Evolutionary conservation across 2,888 invertebrate genomes (phyloP).

Genomic region (Andrena dorsata): DNA sequence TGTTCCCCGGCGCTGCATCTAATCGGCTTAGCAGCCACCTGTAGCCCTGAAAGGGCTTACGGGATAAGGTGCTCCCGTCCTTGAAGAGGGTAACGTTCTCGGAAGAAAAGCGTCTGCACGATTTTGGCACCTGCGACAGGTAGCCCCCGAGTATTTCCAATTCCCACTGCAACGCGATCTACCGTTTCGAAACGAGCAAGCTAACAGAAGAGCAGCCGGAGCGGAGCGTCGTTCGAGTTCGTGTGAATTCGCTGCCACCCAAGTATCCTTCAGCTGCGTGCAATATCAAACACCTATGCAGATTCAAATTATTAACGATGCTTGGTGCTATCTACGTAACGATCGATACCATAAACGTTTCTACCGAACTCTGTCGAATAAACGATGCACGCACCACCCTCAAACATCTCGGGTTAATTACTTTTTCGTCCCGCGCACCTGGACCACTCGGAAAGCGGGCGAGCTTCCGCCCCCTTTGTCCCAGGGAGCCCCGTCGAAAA

Average conservation of each 20-base stretch:
- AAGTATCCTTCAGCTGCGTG: too few relatives aligned
- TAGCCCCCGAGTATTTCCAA: conserved; percentile 52
- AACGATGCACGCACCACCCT: too few relatives aligned
- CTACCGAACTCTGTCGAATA: background rate
- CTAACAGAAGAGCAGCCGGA: background rate
- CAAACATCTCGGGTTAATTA: background rate
- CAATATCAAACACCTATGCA: too few relatives aligned
- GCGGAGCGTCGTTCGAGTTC: background rate
- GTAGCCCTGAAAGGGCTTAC: conserved; percentile 66
- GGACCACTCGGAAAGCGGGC: background rate
- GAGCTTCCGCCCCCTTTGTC: conserved; percentile 34
- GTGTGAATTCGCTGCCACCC: too few relatives aligned
- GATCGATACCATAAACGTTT: background rate
- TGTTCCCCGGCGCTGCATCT: conserved; percentile 75
- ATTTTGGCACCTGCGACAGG: conserved; percentile 67
- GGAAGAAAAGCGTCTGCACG: conserved; percentile 48
- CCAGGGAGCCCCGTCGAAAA: conserved; percentile 28
- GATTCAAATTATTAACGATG: too few relatives aligned
- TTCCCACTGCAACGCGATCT: conserved; percentile 51
- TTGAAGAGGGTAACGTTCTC: conserved; percentile 53
- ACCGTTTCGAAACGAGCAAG: background rate
- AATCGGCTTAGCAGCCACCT: conserved; percentile 81
- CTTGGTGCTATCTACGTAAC: too few relatives aligned
- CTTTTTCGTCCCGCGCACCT: background rate
- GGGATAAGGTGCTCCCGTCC: conserved; percentile 50